Evolutionary conservation across 2,797 vertebrate species (phyloP).

Genomic region (Pseudopleuronectes americanus): DNA sequence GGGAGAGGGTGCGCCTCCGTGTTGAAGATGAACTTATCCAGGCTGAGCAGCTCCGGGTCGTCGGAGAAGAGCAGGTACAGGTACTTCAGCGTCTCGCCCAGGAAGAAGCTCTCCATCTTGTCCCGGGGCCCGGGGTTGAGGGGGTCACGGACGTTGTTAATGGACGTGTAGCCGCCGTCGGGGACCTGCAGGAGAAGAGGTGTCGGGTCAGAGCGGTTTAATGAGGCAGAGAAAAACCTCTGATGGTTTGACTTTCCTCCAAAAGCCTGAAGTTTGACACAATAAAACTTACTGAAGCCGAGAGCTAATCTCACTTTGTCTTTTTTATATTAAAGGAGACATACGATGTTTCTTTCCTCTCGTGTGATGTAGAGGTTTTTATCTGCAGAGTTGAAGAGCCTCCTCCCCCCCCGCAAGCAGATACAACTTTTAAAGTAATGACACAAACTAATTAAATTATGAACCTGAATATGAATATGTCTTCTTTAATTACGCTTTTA

Average conservation of each 20-base stretch:
- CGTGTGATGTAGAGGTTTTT: no score
- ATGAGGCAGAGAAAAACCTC: background rate
- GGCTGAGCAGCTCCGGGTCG: slow-evolving; percentile 87
- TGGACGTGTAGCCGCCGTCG: slow-evolving; percentile 93
- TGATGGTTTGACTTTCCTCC: background rate
- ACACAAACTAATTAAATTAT: no score
- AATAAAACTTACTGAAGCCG: background rate
- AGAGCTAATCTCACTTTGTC: no score
- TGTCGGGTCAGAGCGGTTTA: background rate
- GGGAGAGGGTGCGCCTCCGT: slow-evolving; percentile 97
- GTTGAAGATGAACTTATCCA: slow-evolving; percentile 95
- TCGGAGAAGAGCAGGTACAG: slow-evolving; percentile 95
- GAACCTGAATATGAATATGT: no score
- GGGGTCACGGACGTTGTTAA: slow-evolving; percentile 92
- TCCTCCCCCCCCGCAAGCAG: no score
- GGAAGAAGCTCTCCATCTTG: slow-evolving; percentile 99
- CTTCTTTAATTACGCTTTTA: no score
- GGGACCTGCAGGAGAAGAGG: slow-evolving; percentile 83
- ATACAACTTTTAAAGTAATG: no score
- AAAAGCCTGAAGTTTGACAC: background rate
- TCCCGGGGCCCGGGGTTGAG: slow-evolving; percentile 88
- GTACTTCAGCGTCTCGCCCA: slow-evolving; percentile 97
- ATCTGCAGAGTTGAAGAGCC: no score
- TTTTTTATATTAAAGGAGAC: no score
- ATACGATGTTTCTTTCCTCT: no score